Percentiles rank a stretch among this genome's conserved stretches.
Evolutionary conservation across 2,888 invertebrate species (phyloP).

Genomic region (Galeruca laticollis): DNA sequence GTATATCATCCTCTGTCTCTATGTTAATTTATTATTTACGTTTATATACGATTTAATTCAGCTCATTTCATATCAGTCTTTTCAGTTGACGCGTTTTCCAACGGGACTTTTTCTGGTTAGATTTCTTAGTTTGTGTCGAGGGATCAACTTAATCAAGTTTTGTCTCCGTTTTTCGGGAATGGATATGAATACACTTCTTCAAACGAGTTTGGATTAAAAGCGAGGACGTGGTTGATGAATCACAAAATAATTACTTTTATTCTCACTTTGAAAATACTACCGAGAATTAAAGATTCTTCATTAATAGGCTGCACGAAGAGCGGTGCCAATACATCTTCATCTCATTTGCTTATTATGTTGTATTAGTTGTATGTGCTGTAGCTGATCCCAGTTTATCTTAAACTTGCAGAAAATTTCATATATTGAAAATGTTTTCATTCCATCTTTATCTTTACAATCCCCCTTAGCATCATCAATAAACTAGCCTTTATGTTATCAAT

Average conservation of each 20-base stretch:
- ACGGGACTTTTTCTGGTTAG: not conserved
- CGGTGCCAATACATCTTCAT: too few relatives aligned
- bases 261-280: not conserved
- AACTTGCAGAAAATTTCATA: too few relatives aligned
- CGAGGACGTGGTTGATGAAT: not conserved
- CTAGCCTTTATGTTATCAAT: too few relatives aligned
- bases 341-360: too few relatives aligned
- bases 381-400: too few relatives aligned
- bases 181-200: not conserved
- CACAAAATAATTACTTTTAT: not conserved
- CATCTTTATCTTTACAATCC: too few relatives aligned
- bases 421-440: too few relatives aligned
- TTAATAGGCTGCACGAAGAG: too few relatives aligned
- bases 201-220: not conserved
- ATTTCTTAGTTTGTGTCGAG: not conserved
- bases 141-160: not conserved
- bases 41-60: not conserved
- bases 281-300: too few relatives aligned
- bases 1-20: not conserved
- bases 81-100: not conserved
- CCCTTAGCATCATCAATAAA: too few relatives aligned
- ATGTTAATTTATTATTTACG: not conserved
- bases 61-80: not conserved
- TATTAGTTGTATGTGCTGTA: too few relatives aligned
- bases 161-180: not conserved